These are phyloP conservation scores for Spisula solida DNA, from an alignment of 2,888 invertebrate genomes.

Conservation along the genomic window DNA sequence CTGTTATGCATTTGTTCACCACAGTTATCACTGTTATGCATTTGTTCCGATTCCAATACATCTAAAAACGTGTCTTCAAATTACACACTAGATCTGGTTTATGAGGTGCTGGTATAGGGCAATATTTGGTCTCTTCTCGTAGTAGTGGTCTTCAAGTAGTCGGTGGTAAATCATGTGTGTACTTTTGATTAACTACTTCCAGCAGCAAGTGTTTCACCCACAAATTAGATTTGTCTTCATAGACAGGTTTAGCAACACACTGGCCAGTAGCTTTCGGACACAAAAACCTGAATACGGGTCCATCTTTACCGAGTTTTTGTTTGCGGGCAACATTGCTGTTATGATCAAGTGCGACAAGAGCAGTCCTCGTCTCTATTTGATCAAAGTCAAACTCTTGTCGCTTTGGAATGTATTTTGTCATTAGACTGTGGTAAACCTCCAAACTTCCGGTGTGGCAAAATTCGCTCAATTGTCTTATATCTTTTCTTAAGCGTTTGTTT, in stretches of 20 bases:
- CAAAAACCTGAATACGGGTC: constrained; percentile 29
- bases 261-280: constrained; percentile 43
- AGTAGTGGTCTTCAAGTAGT: not conserved
- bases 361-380: constrained; percentile 53
- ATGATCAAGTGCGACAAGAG: constrained; percentile 59
- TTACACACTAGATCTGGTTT: constrained; percentile 41
- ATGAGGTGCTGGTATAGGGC: constrained; percentile 43
- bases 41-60: too few species aligned
- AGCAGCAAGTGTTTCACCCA: constrained; percentile 36
- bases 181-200: constrained; percentile 37
- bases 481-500: constrained; percentile 56
- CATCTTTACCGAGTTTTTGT: constrained; percentile 27
- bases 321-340: constrained; percentile 47
- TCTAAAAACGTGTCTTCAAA: constrained; percentile 25
- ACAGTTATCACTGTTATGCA: too few species aligned
- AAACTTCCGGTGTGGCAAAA: constrained; percentile 67
- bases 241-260: constrained; percentile 53
- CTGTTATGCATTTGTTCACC: too few species aligned
- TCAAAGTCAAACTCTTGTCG: constrained; percentile 56
- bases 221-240: constrained; percentile 44
- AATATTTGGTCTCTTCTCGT: constrained; percentile 34
- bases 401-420: constrained; percentile 64
- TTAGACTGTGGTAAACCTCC: constrained; percentile 61
- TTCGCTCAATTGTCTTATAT: constrained; percentile 49
- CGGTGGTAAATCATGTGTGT: constrained; percentile 3